Conservation (phyloP, 2,797 vertebrate species). For the Balearica regulorum region DNA sequence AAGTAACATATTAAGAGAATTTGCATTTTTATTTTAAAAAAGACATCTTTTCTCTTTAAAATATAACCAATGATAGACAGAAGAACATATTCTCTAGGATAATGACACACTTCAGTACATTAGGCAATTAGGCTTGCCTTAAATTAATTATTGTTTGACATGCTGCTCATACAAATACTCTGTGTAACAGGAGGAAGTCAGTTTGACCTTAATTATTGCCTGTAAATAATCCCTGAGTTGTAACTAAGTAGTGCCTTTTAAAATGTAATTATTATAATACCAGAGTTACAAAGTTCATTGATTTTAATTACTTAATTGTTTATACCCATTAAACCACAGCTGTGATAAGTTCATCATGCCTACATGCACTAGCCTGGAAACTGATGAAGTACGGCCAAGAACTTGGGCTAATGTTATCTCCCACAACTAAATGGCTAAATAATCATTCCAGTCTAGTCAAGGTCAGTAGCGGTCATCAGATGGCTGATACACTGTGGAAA, state of each 20-base stretch:
- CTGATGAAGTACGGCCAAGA: background rate
- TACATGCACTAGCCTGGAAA: background rate
- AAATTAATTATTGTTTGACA: conserved; percentile 48
- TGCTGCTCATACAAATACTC: conserved; percentile 16
- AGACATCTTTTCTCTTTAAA: conserved; percentile 8
- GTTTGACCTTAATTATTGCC: conserved; percentile 61
- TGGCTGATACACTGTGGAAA: background rate
- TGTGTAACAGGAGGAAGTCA: conserved; percentile 48
- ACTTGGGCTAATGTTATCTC: background rate
- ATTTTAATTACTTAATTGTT: conserved; percentile 71
- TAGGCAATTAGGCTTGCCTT: conserved; percentile 36
- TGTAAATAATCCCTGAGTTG: conserved; percentile 63
- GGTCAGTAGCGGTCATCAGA: background rate
- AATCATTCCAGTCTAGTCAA: background rate
- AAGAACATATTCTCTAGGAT: background rate
- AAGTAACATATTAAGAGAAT: background rate
- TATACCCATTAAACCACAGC: conserved; percentile 52
- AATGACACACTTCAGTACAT: conserved; percentile 40
- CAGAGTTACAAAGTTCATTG: conserved; percentile 57
- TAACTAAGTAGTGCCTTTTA: conserved; percentile 69
- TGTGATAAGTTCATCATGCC: conserved; percentile 28
- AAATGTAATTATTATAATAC: conserved; percentile 62
- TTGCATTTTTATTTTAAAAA: background rate
- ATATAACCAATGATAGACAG: background rate
- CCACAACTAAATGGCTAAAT: background rate